Base-by-base conservation (phyloP, 2,113 vertebrate species). In the Dromas ardeola region DNA sequence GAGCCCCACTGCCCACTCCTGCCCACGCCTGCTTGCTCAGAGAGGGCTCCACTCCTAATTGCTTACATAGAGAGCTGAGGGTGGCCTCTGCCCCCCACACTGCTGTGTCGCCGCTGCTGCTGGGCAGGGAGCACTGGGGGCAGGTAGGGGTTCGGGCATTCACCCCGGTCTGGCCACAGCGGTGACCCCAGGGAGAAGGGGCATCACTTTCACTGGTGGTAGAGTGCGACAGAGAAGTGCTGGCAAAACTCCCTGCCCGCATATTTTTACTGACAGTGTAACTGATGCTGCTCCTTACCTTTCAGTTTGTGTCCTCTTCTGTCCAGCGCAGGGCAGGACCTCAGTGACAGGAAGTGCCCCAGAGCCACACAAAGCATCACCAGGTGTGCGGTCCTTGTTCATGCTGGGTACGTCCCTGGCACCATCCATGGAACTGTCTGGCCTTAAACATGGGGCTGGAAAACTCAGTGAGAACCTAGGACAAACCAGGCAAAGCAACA, bases 331-430 rank as follows among this genome's bases (percentile, higher is more conserved):
- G 20, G 52, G 53, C 47, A 77, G 55, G 56, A n/a, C 66, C 66
- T 38, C 52, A 12, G 11, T 9, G 42, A 36, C 62, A 74, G 45
- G 78, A 69, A 69, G 11, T 45, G 49, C 43, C 83, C 65, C 42
- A 2, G 65, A 26, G 61, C 26, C 27, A 2, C 2, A 0, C 9
- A 2, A 50, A 2, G n/a, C 38, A 9, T 10, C 67, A 5, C 8
- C 49, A 4, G 10, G 6, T 4, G 19, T 29, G n/a, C 0, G 1
- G 38, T 12, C 34, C 32, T 0, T 7, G 0, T 3, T n/a, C 38
- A 0, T 2, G 4, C 55, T 13, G 69, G 34, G 5, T 5, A 2
- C 0, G 9, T 25, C 65, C 34, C 0, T 1, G 63, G 23, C 69
- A 50, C 15, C 6, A 3, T 25, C 38, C 27, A 1, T 53, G 47